Conservation (phyloP, 1,140 invertebrate genomes). For the Drosophila auraria region DNA sequence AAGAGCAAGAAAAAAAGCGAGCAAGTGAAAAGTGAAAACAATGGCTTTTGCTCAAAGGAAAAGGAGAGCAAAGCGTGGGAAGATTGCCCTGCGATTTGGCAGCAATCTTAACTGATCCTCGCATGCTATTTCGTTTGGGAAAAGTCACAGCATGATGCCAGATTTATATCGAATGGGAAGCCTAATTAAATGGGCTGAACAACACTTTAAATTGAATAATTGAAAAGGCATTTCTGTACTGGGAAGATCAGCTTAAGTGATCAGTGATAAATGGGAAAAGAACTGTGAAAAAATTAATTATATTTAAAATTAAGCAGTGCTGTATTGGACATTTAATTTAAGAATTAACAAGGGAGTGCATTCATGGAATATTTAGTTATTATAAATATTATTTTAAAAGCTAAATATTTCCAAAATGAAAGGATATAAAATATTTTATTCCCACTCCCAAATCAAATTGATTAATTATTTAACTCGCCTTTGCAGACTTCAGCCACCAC, state of each 20-base stretch:
- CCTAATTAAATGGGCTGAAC: too few species aligned
- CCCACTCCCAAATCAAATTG: too few species aligned
- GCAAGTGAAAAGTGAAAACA: constrained; percentile 43
- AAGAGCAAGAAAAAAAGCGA: constrained; percentile 6
- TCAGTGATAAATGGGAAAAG: too few species aligned
- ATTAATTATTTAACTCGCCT: constrained; percentile 41
- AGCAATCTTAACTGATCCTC: constrained; percentile 16
- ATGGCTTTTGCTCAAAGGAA: constrained; percentile 14
- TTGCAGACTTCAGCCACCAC: constrained; percentile 92
- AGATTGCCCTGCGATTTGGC: constrained; percentile 21
- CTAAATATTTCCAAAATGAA: not conserved
- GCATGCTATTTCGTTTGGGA: not conserved
- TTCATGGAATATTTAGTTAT: too few species aligned
- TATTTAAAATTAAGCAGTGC: not conserved
- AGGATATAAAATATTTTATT: not conserved
- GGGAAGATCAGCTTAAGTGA: not conserved
- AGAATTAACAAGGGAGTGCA: too few species aligned
- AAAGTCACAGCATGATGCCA: not conserved
- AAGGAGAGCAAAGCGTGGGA: constrained; percentile 34
- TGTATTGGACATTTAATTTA: too few species aligned
- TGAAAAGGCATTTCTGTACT: not conserved
- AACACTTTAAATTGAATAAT: not conserved
- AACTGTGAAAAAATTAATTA: not conserved
- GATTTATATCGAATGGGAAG: not conserved
- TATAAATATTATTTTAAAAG: too few species aligned